These are phyloP conservation scores for Trachops cirrhosus DNA, from an alignment of 2,797 vertebrate species.

Conservation along the genomic window DNA sequence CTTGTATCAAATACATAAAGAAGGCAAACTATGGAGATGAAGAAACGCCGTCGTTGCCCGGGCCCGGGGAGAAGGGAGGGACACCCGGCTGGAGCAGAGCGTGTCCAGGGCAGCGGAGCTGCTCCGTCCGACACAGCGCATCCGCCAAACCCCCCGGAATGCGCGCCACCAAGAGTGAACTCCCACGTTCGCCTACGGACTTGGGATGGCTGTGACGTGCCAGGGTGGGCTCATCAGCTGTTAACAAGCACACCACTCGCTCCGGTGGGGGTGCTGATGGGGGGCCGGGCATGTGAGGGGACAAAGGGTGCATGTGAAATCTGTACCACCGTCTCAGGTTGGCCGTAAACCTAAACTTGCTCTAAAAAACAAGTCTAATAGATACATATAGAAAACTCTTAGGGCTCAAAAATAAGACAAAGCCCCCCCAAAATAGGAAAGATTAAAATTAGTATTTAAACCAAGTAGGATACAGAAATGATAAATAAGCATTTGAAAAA, in stretches of 20 bases:
- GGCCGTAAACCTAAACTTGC: not conserved
- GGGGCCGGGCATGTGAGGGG: no score
- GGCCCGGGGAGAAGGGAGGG: not conserved
- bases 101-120: not conserved
- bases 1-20: not conserved
- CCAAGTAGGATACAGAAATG: not conserved
- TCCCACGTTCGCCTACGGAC: not conserved
- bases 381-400: not conserved
- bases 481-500: not conserved
- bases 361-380: not conserved
- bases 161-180: not conserved
- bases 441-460: not conserved
- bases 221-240: not conserved
- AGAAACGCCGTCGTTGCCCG: not conserved
- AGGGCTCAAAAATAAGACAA: not conserved
- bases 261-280: no score
- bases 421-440: not conserved
- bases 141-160: not conserved
- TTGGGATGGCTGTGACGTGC: not conserved
- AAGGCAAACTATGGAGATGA: not conserved
- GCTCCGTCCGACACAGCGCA: fast-evolving
- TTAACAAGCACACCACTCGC: not conserved
- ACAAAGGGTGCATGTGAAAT: not conserved
- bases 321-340: not conserved
- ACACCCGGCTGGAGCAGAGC: not conserved